These are phyloP conservation scores for Simalia tracyae DNA, from an alignment of 2,797 vertebrate genomes.

Conservation along the genomic window DNA sequence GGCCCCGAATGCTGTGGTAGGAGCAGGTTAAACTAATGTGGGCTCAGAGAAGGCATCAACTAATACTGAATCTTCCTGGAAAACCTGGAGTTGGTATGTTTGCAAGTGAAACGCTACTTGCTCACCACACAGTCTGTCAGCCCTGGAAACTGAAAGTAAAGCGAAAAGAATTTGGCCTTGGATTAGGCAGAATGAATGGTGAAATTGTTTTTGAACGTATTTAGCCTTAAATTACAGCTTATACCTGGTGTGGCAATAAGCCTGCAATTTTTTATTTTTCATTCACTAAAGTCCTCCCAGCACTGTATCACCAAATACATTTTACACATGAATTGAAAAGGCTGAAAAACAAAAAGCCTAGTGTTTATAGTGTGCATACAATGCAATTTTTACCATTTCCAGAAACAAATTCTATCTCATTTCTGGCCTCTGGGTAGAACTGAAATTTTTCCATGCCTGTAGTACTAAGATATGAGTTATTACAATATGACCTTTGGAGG, in stretches of 20 bases:
- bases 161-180: neutral
- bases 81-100: neutral
- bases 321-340: neutral
- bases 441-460: slow-evolving; percentile 2
- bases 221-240: neutral
- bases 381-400: slow-evolving; percentile 5
- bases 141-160: neutral
- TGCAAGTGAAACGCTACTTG: too few relatives aligned
- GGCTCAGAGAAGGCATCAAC: neutral
- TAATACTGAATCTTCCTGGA: neutral
- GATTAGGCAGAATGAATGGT: neutral
- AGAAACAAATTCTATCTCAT: neutral
- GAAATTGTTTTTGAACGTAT: neutral
- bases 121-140: neutral
- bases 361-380: neutral
- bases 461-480: slow-evolving; percentile 1
- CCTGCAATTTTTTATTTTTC: neutral
- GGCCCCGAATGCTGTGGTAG: neutral
- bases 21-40: neutral
- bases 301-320: neutral
- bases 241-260: neutral
- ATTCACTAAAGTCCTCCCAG: neutral
- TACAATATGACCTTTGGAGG: neutral
- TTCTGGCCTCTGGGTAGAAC: neutral
- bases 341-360: neutral